Percentiles rank a stretch among this genome's conserved stretches.
These are phyloP conservation scores for Ficedula albicollis DNA, from an alignment of 2,797 vertebrate species.

Conservation along the genomic window DNA sequence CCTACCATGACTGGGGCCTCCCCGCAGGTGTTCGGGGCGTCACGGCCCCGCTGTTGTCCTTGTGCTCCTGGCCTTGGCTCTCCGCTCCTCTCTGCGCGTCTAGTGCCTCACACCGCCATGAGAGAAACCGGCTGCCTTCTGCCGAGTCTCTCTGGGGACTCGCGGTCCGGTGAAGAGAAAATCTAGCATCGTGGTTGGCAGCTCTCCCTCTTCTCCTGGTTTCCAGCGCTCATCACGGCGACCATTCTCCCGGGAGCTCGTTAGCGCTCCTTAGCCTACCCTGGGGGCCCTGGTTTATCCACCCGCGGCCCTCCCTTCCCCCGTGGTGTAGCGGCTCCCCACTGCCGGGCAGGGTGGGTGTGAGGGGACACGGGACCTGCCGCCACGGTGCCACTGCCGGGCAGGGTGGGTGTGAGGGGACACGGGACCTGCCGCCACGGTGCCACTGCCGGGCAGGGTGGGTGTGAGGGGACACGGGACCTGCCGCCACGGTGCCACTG, in stretches of 20 bases:
- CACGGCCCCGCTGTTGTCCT: fast-evolving
- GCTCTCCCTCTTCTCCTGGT: background rate
- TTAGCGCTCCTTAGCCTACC: background rate
- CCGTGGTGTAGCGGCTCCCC: fast-evolving
- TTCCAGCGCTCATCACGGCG: background rate
- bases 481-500: fast-evolving
- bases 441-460: background rate
- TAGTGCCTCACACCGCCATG: fast-evolving
- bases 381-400: fast-evolving
- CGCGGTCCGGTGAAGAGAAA: background rate
- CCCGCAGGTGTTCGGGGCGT: fast-evolving
- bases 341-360: fast-evolving
- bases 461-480: fast-evolving
- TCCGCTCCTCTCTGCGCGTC: fast-evolving
- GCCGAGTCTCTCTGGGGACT: background rate
- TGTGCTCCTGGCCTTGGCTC: fast-evolving
- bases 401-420: fast-evolving
- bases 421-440: fast-evolving
- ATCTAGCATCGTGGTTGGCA: no score
- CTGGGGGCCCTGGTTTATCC: no score
- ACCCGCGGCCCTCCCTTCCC: fast-evolving
- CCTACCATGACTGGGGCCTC: fast-evolving
- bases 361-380: fast-evolving
- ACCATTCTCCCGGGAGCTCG: background rate
- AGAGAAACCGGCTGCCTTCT: background rate